Evolutionary conservation across 2,797 vertebrate genomes (phyloP), one percentile per base, ranked within the genome.

Genomic region (Rhinoraja longicauda): DNA sequence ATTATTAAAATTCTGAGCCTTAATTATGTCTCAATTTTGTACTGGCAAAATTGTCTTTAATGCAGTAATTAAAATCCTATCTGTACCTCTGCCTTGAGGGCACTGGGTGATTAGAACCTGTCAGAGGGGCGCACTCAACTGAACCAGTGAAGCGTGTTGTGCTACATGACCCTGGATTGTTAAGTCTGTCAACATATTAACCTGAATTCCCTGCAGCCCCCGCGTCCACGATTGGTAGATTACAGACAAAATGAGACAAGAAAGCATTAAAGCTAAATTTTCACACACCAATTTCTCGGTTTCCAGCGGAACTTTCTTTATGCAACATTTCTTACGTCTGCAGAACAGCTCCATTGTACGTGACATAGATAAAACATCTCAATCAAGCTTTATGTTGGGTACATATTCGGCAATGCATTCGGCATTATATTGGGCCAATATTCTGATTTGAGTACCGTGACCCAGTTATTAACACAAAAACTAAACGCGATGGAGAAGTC

Each of bases 111-210:
- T 98, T 97, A 98, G 98, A 97, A 98, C 97, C 97, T 98, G 98
- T 99, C 98, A 99, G 97, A 97, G 97, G 97, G 98, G 45, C 96
- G 97, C 93, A 95, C 96, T 94, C 97, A 97, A 95, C 97, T 96
- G 94, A 97, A 96, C 94, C 98, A 98, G 97, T 96, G 96, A 95
- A 97, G 98, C 98, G 97, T 98, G 97, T 96, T 96, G 97, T 94
- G 97, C 97, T 96, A 97, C 98, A 97, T 97, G 98, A 99, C 98
- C 98, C 97, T 95, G 96, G 97, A 98, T 97, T 99, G 98, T 98
- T 98, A 97, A 98, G 97, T 96, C 97, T 99, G 99, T 99, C 98
- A 98, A 98, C 98, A 98, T 97, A 99, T 99, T 99, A 99, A 99
- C 98, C 98, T 97, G 98, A 98, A 99, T 98, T 99, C 98, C 98